These are phyloP conservation scores for Rhinella marina DNA, from an alignment of 2,797 vertebrate genomes.

Conservation along the genomic window DNA sequence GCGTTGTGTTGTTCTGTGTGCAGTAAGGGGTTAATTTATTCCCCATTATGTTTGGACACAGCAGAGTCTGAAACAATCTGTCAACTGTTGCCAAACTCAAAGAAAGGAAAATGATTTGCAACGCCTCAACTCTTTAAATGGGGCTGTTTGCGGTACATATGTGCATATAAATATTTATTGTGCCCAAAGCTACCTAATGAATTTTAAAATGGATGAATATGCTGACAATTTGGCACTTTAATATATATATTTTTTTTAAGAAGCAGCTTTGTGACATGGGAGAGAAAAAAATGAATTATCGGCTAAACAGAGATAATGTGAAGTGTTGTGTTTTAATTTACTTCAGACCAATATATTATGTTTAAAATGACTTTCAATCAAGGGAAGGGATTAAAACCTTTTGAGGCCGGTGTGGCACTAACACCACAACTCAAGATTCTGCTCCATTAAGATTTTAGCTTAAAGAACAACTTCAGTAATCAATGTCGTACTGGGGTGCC, in stretches of 20 bases:
- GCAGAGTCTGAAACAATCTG: constrained; percentile 22
- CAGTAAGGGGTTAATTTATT: background rate
- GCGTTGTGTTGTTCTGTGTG: background rate
- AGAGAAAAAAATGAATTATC: constrained; percentile 13
- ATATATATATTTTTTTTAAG: constrained; percentile 36
- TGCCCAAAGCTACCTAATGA: constrained; percentile 57
- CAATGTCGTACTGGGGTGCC: too few species aligned
- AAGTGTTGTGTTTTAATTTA: constrained; percentile 29
- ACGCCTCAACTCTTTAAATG: constrained; percentile 23
- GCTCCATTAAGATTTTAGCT: background rate
- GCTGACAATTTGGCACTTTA: constrained; percentile 53
- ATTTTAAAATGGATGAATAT: constrained; percentile 52
- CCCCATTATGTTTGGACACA: background rate
- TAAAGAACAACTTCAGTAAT: background rate
- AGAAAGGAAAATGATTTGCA: constrained; percentile 47
- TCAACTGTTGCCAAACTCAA: constrained; percentile 19
- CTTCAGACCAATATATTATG: background rate
- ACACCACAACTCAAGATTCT: background rate
- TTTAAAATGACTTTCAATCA: background rate
- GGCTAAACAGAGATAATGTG: constrained; percentile 1
- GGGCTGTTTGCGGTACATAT: constrained; percentile 21
- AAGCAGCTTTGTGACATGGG: constrained; percentile 32
- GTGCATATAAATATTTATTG: constrained; percentile 57
- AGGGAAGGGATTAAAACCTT: background rate
- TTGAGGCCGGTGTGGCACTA: background rate